Evolutionary conservation across 2,888 invertebrate species (phyloP), one percentile per base, ranked within the genome.

Genomic region (Salticus scenicus): DNA sequence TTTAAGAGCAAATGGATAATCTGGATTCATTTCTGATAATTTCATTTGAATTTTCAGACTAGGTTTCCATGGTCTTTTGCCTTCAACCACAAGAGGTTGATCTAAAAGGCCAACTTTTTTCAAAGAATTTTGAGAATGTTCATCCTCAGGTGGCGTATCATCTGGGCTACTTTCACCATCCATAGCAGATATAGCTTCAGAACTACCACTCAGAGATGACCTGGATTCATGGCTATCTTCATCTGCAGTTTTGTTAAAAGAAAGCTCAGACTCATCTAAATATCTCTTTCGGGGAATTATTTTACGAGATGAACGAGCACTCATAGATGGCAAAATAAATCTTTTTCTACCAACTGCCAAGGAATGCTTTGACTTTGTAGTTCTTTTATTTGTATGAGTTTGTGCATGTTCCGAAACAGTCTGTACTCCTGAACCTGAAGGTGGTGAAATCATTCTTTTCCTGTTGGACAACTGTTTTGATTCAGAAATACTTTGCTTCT

Each of bases 1-100:
- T 42, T 80, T 75, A 24, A 87, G 67, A 20, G 24, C 71, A 77
- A 81, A 85, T 12, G 81, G 77, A 51, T 76, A 71, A 24, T 87
- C 80, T 57, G 51, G 82, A 67, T 74, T 81, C 77, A 85, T 85
- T 71, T 87, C 77, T 8, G 87, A 87, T 17, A 83, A 67, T 41
- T 87, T 81, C 81, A 85, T 85, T 69, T 87, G 87, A 17, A 87
- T 80, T 72, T 87, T 87, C 4, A 85, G 74, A 87, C 87, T 87
- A 30, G 87, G 85, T 67, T 87, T 87, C 87, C 87, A 87, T 4
- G 73, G 74, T 28, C 87, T 70, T 67, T 87, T 87, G 5, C 87
- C 87, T 74, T 87, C 87, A 27, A 85, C 78, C 27, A 87, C 78
- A 1, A 87, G 70, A 10, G 85, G 85, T 31, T 77, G 63, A 31